Percentiles rank a stretch among this genome's conserved stretches.
phyloP scores from a whole-genome alignment of 1,140 invertebrate species.

The Eurosta solidaginis region DNA sequence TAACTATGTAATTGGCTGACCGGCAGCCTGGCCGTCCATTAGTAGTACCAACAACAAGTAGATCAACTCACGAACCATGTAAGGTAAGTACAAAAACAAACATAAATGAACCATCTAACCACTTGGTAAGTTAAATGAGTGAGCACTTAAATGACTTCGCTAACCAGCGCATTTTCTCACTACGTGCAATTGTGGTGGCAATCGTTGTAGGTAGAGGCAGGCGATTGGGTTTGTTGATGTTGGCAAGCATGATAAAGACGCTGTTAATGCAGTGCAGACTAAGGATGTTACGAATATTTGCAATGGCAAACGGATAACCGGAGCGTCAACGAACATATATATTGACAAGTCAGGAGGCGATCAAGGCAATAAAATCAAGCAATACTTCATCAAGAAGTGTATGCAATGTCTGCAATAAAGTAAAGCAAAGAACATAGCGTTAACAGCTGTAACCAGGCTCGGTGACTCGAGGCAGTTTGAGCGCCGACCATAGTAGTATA shows the following conservation, averaged over 20 bases:
- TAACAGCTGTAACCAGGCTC: no score
- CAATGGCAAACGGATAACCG: no score
- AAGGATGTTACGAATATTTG: no score
- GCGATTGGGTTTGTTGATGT: not conserved
- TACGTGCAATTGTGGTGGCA: constrained; percentile 9
- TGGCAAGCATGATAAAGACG: constrained; percentile 9
- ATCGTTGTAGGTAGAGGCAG: not conserved
- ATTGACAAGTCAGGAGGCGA: no score
- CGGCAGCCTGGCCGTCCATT: not conserved
- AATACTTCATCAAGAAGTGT: no score
- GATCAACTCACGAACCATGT: constrained; percentile 1
- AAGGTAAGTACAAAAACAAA: not conserved
- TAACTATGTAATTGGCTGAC: constrained; percentile 26
- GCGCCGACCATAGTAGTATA: no score
- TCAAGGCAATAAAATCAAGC: no score
- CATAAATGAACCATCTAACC: constrained; percentile 4
- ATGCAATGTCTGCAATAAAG: no score
- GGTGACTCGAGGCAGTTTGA: no score
- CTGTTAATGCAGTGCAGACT: not conserved
- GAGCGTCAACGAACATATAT: no score
- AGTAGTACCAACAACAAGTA: constrained; percentile 17
- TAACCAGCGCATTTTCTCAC: no score
- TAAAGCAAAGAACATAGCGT: no score
- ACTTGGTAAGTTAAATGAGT: not conserved
- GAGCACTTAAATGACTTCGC: not conserved